phyloP scores from a whole-genome alignment of 2,888 invertebrate genomes.

The Drosophila parthenogenetica region DNA sequence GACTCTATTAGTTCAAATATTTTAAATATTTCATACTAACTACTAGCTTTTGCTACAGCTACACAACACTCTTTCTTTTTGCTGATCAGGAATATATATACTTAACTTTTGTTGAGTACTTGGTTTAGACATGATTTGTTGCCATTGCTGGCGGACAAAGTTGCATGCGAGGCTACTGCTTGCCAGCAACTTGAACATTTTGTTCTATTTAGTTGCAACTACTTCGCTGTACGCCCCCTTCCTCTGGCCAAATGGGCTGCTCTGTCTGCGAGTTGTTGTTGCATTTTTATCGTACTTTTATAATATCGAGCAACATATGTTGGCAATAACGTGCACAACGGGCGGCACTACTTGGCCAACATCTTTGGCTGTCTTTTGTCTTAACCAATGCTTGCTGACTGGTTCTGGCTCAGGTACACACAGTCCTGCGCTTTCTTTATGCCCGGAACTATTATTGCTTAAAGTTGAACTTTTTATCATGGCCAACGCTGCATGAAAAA shows the following conservation, averaged over 20 bases:
- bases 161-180: slow-evolving; percentile 35
- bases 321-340: slow-evolving; percentile 66
- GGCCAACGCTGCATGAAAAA: slow-evolving; percentile 32
- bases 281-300: slow-evolving; percentile 53
- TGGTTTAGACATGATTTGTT: slow-evolving; percentile 51
- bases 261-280: slow-evolving; percentile 35
- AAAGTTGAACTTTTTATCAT: slow-evolving; percentile 73
- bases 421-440: neutral
- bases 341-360: slow-evolving; percentile 33
- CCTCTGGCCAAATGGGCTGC: neutral
- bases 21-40: no score
- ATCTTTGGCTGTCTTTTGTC: neutral
- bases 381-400: neutral
- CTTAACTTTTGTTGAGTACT: neutral
- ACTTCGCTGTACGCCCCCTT: neutral
- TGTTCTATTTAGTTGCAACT: slow-evolving; percentile 39
- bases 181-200: slow-evolving; percentile 25
- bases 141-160: slow-evolving; percentile 35
- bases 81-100: no score
- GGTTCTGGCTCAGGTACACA: slow-evolving; percentile 5
- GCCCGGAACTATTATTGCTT: slow-evolving; percentile 65
- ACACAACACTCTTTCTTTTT: no score
- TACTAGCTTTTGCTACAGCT: no score
- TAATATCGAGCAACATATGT: slow-evolving; percentile 74
- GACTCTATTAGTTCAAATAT: no score